Evolutionary conservation across 2,888 invertebrate genomes (phyloP).

Genomic region (Phortica magna): DNA sequence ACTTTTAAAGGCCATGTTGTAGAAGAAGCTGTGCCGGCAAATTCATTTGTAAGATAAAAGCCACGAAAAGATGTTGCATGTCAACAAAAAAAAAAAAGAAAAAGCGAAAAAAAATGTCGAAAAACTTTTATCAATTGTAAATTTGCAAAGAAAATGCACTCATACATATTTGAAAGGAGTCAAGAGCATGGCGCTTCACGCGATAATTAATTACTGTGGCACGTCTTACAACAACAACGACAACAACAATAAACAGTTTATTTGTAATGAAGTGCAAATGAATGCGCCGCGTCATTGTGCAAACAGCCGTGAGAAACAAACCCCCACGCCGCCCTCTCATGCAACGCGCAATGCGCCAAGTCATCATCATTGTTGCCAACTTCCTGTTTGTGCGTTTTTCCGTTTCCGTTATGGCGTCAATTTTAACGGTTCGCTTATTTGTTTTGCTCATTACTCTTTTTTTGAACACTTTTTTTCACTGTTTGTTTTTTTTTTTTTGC

Average conservation of each 20-base stretch:
- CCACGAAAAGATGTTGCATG: constrained; percentile 3
- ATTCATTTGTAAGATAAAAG: background rate
- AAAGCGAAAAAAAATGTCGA: background rate
- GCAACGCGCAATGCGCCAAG: background rate
- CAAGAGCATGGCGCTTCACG: background rate
- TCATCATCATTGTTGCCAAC: background rate
- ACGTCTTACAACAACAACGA: no score
- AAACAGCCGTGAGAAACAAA: no score
- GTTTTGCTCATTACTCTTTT: background rate
- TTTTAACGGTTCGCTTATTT: no score
- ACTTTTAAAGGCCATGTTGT: no score
- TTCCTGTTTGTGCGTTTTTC: constrained; percentile 1
- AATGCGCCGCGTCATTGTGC: background rate
- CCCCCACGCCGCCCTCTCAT: background rate
- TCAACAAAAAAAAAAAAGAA: background rate
- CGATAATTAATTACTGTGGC: background rate
- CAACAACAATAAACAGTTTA: background rate
- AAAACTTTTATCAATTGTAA: constrained; percentile 4
- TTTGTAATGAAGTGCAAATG: constrained; percentile 5
- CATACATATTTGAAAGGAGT: background rate
- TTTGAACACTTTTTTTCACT: no score
- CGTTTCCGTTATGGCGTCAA: background rate
- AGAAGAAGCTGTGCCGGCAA: background rate
- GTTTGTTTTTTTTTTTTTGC: background rate
- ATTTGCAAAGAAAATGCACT: background rate